phyloP scores from a whole-genome alignment of 2,888 invertebrate species.

The Agrotis ipsilon region DNA sequence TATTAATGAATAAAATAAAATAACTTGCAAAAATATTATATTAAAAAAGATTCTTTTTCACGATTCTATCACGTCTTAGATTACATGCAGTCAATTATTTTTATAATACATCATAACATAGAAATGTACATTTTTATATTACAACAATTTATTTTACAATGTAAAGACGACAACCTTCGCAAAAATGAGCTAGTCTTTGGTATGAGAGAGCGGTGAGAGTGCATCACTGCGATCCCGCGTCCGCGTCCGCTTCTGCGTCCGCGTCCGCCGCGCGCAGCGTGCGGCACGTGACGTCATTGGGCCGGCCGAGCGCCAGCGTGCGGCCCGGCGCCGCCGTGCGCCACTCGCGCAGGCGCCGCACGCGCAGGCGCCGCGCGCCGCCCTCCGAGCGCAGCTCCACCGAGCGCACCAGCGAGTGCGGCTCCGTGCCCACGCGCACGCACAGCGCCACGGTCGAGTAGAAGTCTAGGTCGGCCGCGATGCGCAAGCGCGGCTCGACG shows the following conservation, averaged over 20 bases:
- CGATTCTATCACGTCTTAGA: slow-evolving; percentile 41
- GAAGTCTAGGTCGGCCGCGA: slow-evolving; percentile 81
- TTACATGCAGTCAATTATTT: slow-evolving; percentile 23
- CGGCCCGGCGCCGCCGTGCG: slow-evolving; percentile 74
- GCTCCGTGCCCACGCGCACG: slow-evolving; percentile 73
- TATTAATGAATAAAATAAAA: slow-evolving; percentile 7
- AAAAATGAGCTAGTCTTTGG: slow-evolving; percentile 28
- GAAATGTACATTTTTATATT: neutral
- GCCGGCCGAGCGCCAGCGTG: slow-evolving; percentile 78
- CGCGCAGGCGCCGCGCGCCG: slow-evolving; percentile 53
- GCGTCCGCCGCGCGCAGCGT: slow-evolving; percentile 68
- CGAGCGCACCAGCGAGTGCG: slow-evolving; percentile 42
- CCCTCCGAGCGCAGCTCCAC: slow-evolving; percentile 15
- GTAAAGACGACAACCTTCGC: neutral
- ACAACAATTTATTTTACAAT: neutral
- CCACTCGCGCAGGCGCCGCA: slow-evolving; percentile 61
- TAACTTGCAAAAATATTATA: neutral
- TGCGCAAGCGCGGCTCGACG: slow-evolving; percentile 54
- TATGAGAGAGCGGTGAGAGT: neutral
- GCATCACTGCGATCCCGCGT: slow-evolving; percentile 9
- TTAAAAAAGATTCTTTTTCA: slow-evolving; percentile 1
- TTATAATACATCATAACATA: neutral
- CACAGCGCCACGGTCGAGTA: slow-evolving; percentile 79
- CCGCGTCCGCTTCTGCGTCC: neutral
- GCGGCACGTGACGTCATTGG: slow-evolving; percentile 77